Percentiles rank a stretch among this genome's conserved stretches.
These are phyloP conservation scores for Apomyelois bistriatella DNA, from an alignment of 2,888 invertebrate genomes.

Conservation along the genomic window DNA sequence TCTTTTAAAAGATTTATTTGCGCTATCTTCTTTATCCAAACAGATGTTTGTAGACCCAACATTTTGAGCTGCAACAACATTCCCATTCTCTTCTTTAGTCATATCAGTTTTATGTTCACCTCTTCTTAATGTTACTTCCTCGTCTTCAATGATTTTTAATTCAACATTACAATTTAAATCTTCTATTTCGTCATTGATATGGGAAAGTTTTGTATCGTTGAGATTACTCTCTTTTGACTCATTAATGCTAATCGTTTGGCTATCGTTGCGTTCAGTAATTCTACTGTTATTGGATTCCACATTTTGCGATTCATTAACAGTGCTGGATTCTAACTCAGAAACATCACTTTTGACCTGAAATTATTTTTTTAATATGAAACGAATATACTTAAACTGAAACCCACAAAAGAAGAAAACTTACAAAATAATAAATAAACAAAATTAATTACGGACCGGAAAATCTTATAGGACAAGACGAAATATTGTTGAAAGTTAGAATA, in stretches of 20 bases:
- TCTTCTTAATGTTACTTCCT: conserved; percentile 39
- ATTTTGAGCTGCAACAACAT: not conserved
- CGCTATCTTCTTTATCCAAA: not conserved
- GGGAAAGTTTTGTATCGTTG: conserved; percentile 35
- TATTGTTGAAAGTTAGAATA: too few relatives aligned
- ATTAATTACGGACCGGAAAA: too few relatives aligned
- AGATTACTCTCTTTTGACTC: conserved; percentile 28
- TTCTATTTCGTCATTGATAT: conserved; percentile 46
- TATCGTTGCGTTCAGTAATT: conserved; percentile 38
- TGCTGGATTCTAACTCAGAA: conserved; percentile 41
- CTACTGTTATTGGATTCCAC: not conserved
- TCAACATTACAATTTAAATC: conserved; percentile 62
- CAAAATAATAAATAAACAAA: too few relatives aligned
- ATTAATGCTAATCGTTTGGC: conserved; percentile 2
- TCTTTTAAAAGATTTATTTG: conserved; percentile 21
- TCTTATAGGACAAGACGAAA: too few relatives aligned
- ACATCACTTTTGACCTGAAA: conserved; percentile 53
- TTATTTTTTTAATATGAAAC: not conserved
- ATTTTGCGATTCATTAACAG: conserved; percentile 36
- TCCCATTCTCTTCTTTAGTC: conserved; percentile 11
- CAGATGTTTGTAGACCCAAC: not conserved
- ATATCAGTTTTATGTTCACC: not conserved
- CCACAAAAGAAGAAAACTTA: too few relatives aligned
- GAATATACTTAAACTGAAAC: too few relatives aligned
- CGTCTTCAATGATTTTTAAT: conserved; percentile 73